Percentiles rank a stretch among this genome's conserved stretches.
phyloP scores from a whole-genome alignment of 2,888 invertebrate genomes.

The Caenorhabditis japonica region DNA sequence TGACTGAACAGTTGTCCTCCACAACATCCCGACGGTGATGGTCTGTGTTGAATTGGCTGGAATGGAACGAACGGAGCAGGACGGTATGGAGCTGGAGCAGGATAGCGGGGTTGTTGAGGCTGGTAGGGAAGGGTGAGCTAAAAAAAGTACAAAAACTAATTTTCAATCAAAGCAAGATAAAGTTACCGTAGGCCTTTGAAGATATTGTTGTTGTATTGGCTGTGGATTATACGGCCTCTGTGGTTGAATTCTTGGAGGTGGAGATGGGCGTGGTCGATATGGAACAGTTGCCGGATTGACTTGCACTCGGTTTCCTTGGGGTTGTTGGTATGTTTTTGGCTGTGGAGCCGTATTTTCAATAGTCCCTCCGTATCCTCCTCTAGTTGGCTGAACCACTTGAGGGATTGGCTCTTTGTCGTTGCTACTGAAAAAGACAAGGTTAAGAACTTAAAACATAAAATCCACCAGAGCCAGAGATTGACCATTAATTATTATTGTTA shows the following conservation, averaged over 20 bases:
- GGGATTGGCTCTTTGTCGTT: conserved; percentile 37
- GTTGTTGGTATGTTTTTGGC: conserved; percentile 17
- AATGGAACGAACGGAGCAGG: conserved; percentile 41
- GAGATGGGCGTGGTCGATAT: conserved; percentile 42
- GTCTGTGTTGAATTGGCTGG: conserved; percentile 34
- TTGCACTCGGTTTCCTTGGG: conserved; percentile 31
- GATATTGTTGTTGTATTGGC: conserved; percentile 17
- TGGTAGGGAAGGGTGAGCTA: conserved; percentile 42
- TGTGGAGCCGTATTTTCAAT: conserved; percentile 45
- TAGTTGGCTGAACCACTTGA: conserved; percentile 39
- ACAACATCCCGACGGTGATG: conserved; percentile 45
- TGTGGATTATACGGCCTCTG: conserved; percentile 28
- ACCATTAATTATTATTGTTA: conserved; percentile 4
- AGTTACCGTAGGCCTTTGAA: conserved; percentile 29
- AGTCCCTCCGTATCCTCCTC: conserved; percentile 20
- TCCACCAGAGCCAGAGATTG: conserved; percentile 18
- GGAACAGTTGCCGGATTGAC: conserved; percentile 47
- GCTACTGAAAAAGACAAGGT: conserved; percentile 47
- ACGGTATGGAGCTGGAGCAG: conserved; percentile 19
- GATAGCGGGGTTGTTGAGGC: conserved; percentile 18
- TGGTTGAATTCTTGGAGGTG: conserved; percentile 30
- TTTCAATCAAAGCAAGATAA: not conserved
- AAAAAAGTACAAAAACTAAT: not conserved
- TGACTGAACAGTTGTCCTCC: conserved; percentile 52
- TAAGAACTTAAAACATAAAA: not conserved